These are phyloP conservation scores for Silvanus unidentatus DNA, from an alignment of 2,888 invertebrate genomes.

Conservation along the genomic window DNA sequence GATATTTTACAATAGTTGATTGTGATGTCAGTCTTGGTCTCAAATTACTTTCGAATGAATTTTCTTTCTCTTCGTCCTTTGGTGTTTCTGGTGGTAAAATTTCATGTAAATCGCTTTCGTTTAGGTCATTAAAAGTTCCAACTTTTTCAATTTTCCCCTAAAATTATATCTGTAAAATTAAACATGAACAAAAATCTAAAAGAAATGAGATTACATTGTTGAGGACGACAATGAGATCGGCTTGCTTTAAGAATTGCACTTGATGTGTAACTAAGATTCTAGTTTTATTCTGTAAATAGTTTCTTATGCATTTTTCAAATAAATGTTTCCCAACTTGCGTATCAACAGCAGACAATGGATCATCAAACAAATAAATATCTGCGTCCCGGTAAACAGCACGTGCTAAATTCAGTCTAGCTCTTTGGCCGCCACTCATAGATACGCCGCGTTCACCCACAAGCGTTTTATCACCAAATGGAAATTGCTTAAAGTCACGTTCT, in stretches of 20 bases:
- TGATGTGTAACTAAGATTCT: conserved; percentile 81
- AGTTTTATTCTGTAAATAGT: conserved; percentile 55
- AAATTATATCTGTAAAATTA: conserved; percentile 10
- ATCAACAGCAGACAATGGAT: conserved; percentile 77
- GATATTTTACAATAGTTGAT: conserved; percentile 34
- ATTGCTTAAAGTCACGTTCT: conserved; percentile 61
- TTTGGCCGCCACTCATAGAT: conserved; percentile 74
- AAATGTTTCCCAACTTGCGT: conserved; percentile 68
- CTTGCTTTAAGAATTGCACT: conserved; percentile 66
- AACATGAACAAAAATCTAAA: conserved; percentile 3
- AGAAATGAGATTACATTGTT: conserved; percentile 54
- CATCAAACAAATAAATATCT: conserved; percentile 72
- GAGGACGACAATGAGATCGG: conserved; percentile 60
- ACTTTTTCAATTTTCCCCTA: conserved; percentile 59
- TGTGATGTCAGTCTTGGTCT: conserved; percentile 31
- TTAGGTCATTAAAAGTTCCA: conserved; percentile 54
- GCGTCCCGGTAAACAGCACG: conserved; percentile 73
- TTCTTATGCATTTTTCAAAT: conserved; percentile 65
- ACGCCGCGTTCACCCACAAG: conserved; percentile 74
- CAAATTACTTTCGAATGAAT: conserved; percentile 18
- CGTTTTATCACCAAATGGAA: conserved; percentile 68
- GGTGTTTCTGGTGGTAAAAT: conserved; percentile 26
- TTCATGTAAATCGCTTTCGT: conserved; percentile 44
- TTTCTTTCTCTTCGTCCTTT: conserved; percentile 33
- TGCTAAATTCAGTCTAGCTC: conserved; percentile 71